phyloP scores from a whole-genome alignment of 2,113 vertebrate species.

The Cichladusa arquata region DNA sequence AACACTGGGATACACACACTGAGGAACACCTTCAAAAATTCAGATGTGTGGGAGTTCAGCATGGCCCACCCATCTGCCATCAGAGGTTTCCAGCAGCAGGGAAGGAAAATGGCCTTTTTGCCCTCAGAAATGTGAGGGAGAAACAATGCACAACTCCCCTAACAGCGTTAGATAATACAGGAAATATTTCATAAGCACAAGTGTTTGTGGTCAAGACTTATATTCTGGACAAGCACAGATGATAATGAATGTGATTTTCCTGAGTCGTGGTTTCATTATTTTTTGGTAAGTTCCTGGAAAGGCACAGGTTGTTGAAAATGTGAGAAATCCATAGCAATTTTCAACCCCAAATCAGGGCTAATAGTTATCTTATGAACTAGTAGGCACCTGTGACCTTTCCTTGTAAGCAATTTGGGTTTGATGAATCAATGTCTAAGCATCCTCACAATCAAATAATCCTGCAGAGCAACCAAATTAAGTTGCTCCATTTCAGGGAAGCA shows the following conservation, averaged over 20 bases:
- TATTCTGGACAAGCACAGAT: background rate
- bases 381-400: background rate
- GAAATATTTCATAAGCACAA: background rate
- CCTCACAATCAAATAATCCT: background rate
- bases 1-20: slow-evolving; percentile 14
- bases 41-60: background rate
- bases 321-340: slow-evolving; percentile 8
- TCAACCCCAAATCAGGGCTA: background rate
- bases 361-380: background rate
- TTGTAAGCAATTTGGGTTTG: background rate
- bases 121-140: background rate
- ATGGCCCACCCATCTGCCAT: background rate
- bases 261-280: background rate
- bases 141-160: background rate
- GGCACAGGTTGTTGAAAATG: background rate
- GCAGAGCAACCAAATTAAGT: background rate
- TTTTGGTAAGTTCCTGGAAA: background rate
- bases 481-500: background rate
- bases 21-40: slow-evolving; percentile 2
- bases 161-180: background rate
- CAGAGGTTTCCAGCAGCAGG: background rate
- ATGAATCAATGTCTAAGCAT: background rate
- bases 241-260: background rate
- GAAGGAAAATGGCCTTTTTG: background rate
- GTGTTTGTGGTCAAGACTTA: background rate